Evolutionary conservation across 2,113 vertebrate genomes (phyloP), one percentile per base, ranked within the genome.

Genomic region (Chroicocephalus ridibundus): DNA sequence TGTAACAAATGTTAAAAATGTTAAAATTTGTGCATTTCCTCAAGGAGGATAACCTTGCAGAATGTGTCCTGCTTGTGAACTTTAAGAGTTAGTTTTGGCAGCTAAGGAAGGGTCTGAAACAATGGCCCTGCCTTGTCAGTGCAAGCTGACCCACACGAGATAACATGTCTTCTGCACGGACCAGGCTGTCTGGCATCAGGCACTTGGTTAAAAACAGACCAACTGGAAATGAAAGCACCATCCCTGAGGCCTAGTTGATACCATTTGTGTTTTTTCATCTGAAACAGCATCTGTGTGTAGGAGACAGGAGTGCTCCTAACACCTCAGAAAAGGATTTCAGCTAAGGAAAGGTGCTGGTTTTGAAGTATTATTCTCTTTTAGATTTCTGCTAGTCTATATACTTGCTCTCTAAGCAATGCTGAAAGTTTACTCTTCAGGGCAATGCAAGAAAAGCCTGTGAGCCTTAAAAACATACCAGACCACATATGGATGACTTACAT

Each of bases 111-210:
- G 5, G 3, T 64, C 61, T 70, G 42, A 91, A 92, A 70, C 6
- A 27, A 10, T 64, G 15, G 4, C 6, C 49, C 17, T 62, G 25
- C 25, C 46, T 75, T 0, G 0, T 9, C 21, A 27, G 14, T 22
- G 17, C 27, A 71, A n/a, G 32, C 1, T 11, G 42, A 29, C 2
- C 5, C 4, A 38, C 5, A 6, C 4, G 20, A 62, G 10, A 36
- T 26, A 29, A 6, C 3, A 1, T 5, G 13, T 91, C n/a, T 44
- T 61, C 13, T 55, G 3, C 24, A 61, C 0, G 1, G 40, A 57
- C 11, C 44, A 61, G 5, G 7, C 6, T 76, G 11, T 3, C 1
- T n/a, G 1, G 0, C 0, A 0, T 68, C 32, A 55, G 22, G 14
- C 10, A 49, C 16, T 40, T 3, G 0, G 21, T 46, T 70, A 65